phyloP scores from a whole-genome alignment of 2,797 vertebrate species.

The Megalops cyprinoides region DNA sequence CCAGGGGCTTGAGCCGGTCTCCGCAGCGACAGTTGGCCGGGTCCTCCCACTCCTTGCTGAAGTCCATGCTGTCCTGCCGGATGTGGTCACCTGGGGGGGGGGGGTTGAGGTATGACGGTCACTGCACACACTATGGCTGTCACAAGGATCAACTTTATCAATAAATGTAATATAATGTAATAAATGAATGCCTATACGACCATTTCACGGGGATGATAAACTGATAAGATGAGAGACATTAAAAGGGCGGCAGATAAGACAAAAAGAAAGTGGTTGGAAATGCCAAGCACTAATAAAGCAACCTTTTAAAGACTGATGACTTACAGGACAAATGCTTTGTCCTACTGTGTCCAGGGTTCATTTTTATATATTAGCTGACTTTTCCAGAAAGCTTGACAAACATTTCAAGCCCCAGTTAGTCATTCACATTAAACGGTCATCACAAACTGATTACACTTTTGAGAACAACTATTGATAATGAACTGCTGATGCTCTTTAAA shows the following conservation, averaged over 20 bases:
- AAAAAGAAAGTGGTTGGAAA: background rate
- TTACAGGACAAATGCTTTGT: background rate
- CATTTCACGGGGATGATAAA: background rate
- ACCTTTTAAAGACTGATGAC: background rate
- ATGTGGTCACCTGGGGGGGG: slow-evolving; percentile 85
- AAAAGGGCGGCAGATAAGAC: background rate
- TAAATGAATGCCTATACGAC: background rate
- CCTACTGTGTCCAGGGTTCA: background rate
- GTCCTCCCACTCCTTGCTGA: slow-evolving; percentile 97
- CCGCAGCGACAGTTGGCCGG: slow-evolving; percentile 88
- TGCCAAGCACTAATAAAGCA: background rate
- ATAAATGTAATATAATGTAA: too few species aligned
- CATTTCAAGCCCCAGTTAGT: too few species aligned
- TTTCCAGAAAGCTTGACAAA: too few species aligned
- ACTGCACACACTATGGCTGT: background rate
- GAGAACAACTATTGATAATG: background rate
- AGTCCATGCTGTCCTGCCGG: slow-evolving; percentile 98
- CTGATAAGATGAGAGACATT: background rate
- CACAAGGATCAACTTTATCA: too few species aligned
- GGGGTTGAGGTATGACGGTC: background rate
- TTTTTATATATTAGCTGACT: too few species aligned
- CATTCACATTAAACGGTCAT: background rate
- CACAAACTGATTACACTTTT: background rate
- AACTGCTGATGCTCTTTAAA: too few species aligned
- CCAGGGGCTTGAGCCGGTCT: slow-evolving; percentile 91